These are phyloP conservation scores for Tupaia chinensis DNA, from an alignment of 2,113 vertebrate species.

Conservation along the genomic window DNA sequence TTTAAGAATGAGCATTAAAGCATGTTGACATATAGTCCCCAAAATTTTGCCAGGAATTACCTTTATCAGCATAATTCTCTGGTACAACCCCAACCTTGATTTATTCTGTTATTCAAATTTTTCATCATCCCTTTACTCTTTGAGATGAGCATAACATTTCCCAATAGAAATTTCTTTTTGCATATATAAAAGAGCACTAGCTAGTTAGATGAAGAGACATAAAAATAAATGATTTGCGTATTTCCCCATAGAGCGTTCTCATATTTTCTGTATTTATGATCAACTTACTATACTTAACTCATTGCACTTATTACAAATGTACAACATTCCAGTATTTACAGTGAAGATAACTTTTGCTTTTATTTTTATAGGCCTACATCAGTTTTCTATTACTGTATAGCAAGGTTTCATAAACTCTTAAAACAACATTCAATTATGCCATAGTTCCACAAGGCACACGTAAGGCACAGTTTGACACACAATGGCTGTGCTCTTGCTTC, in stretches of 20 bases:
- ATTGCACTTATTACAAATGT: neutral
- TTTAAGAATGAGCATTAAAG: neutral
- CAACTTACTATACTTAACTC: neutral
- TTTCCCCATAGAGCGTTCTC: neutral
- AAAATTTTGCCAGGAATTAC: neutral
- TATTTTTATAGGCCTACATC: neutral
- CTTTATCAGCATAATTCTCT: neutral
- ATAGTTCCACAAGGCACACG: neutral
- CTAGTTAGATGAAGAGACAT: neutral
- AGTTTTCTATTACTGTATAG: neutral
- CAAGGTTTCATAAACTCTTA: neutral
- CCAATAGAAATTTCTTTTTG: neutral
- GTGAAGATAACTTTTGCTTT: neutral
- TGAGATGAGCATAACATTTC: neutral
- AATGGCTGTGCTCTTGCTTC: neutral
- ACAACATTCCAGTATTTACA: neutral
- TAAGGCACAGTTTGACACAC: neutral
- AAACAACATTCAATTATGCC: neutral
- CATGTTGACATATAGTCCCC: neutral
- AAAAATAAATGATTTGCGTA: neutral
- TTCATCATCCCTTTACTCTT: neutral
- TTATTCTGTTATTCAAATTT: neutral
- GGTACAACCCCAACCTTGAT: neutral
- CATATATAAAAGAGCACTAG: neutral
- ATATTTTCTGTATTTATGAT: neutral